Base-by-base conservation (phyloP, 2,797 vertebrate species). In the Microchirus variegatus region DNA sequence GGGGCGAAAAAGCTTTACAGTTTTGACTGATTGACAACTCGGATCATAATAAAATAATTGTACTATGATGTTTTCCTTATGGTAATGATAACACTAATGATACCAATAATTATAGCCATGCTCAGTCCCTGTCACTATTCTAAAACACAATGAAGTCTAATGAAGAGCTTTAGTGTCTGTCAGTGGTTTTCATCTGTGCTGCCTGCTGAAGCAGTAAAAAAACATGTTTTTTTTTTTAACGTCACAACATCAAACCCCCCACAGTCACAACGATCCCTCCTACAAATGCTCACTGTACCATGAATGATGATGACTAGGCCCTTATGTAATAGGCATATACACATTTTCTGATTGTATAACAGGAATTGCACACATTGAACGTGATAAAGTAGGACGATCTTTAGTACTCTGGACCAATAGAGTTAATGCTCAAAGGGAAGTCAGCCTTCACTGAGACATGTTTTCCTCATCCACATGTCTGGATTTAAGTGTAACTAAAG, bases 311-410 rank as follows among this genome's bases (percentile, higher is more conserved):
- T 53, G 43, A 14, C 31, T 31, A 14, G 47, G 13, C 47, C 1
- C 78, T 79, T 67, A 73, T 79, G 19, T 64, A 82, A 82, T 59
- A 44, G 13, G 6, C 11, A 56, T 52, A 60, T 58, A 35, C 45
- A 67, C 53, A 48, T 14, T 15, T 1, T 18, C 37, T 64, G 16
- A 56, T 70, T 71, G 60, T 43, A 60, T 74, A 79, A 75, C 53
- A 55, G 31, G 31, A 31, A 31, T 12, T 41, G 16, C 53, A 17
- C 12, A 53, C 9, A 17, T 8, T 14, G 13, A 14, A 31, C 13
- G 50, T 15, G 37, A 38, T 38, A 9, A 38, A 13, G 12, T 2
- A 38, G 37, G 12, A 38, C 10, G 1, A 13, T 38, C 12, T 38
- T 38, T 38, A 38, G 1, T 38, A 9, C 37, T 10, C 3, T 15